A percentile compares a stretch with the other conserved stretches of the same genome.
phyloP scores from a whole-genome alignment of 2,797 vertebrate genomes.

The Enteromius treurensis region DNA sequence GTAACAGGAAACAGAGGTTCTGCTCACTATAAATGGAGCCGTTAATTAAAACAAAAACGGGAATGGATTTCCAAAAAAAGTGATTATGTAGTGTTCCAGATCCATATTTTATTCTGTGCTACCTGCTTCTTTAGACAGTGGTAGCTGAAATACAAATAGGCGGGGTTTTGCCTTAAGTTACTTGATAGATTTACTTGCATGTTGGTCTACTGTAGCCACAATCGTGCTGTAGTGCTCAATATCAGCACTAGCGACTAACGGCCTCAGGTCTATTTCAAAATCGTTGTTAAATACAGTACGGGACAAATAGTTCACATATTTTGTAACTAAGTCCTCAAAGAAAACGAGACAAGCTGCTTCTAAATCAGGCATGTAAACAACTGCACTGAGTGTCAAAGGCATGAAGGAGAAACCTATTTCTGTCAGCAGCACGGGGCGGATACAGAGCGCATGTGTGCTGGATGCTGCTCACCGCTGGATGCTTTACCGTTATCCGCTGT shows the following conservation, averaged over 20 bases:
- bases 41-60: background rate
- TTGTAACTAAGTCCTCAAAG: background rate
- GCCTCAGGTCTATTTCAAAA: background rate
- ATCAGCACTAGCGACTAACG: background rate
- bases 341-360: background rate
- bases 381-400: constrained; percentile 39
- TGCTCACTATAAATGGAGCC: background rate
- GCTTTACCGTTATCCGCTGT: constrained; percentile 27
- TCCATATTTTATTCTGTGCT: background rate
- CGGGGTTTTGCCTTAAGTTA: no score
- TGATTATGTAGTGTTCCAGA: background rate
- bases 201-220: background rate
- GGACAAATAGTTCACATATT: background rate
- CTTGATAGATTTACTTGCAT: no score
- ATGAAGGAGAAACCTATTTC: constrained; percentile 57
- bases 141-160: no score
- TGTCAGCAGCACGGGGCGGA: constrained; percentile 47
- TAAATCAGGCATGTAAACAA: constrained; percentile 22
- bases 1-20: background rate
- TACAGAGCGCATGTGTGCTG: constrained; percentile 51
- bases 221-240: background rate
- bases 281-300: background rate
- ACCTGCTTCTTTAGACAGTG: background rate
- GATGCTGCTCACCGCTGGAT: constrained; percentile 34
- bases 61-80: background rate